Percentiles rank a stretch among this genome's conserved stretches.
Evolutionary conservation across 64 coral and sea anemone species (phyloP).

Genomic region (Actinia equina): DNA sequence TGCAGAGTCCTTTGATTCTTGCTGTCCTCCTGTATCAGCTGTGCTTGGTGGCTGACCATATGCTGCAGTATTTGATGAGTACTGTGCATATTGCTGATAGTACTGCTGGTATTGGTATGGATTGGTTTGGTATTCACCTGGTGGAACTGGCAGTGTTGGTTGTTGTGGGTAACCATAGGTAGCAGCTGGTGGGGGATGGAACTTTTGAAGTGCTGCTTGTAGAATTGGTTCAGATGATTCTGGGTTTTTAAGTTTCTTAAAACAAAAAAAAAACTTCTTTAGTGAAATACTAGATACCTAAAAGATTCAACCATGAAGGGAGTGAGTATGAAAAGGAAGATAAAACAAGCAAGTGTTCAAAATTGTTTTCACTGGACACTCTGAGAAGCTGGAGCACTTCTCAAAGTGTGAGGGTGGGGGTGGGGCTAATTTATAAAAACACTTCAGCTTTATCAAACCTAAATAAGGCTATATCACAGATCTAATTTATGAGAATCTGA

Average conservation of each 20-base stretch:
- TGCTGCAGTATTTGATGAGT: background rate
- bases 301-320: no score
- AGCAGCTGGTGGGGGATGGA: background rate
- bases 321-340: no score
- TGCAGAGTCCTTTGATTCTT: background rate
- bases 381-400: no score
- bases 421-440: no score
- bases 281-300: background rate
- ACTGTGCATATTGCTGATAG: conserved; percentile 18
- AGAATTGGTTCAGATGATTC: conserved; percentile 11
- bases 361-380: no score
- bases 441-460: no score
- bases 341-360: no score
- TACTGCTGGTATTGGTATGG: conserved; percentile 25
- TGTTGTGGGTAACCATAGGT: background rate
- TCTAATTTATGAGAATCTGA: no score
- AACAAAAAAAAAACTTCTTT: background rate
- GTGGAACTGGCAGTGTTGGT: background rate
- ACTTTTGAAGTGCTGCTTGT: background rate
- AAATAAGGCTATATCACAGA: no score
- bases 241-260: conserved; percentile 39
- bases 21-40: background rate
- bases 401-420: no score
- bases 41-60: background rate
- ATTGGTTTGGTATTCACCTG: conserved; percentile 1